Base-by-base conservation (phyloP, 1,140 invertebrate species). In the Pygmarrhopalites habei region DNA sequence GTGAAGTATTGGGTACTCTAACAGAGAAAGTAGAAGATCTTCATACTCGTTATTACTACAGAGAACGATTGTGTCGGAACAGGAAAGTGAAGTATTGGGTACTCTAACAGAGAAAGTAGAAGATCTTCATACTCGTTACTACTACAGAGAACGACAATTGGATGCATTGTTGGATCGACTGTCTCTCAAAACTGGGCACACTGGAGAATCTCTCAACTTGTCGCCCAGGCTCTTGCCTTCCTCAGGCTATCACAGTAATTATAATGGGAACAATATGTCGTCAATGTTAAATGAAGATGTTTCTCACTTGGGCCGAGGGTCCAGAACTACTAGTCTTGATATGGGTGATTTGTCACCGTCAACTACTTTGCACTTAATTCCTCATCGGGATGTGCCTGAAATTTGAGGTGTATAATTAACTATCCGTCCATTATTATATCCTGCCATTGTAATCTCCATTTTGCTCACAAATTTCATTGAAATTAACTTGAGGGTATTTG, bases 51-150 rank as follows among this genome's bases (percentile, higher is more conserved):
- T 44, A 35, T 35, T 35, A 35, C 15, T 35, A 35, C 15, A 7
- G 32, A 7, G 32, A 35, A 7, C 15, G 5, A 2, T 5, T 52
- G n/a, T n/a, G n/a, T n/a, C n/a, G n/a, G n/a, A n/a, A 46, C 57
- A 67, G 67, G 67, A 66, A n/a, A 60, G 66, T 39, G 64, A 69
- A 57, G 58, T 69, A 25, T 46, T 69, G n/a, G 41, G 46, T 1
- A 43, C 60, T 3, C 32, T 69, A 17, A 30, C 61, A 3, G 60
- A 65, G 21, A 69, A 62, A 60, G 64, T 69, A n/a, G 64, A 69
- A 2, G 60, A 64, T 44, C 58, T 69, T 12, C 62, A 60, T 53
- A 56, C 64, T 15, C 21, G 67, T 14, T 69, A 69, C 41, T 23
- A 46, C 15, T 65, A 66, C 41, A 32, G 67, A 39, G 68, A 69